phyloP scores from a whole-genome alignment of 2,888 invertebrate genomes.

The Himalopsyche kuldschensis region DNA sequence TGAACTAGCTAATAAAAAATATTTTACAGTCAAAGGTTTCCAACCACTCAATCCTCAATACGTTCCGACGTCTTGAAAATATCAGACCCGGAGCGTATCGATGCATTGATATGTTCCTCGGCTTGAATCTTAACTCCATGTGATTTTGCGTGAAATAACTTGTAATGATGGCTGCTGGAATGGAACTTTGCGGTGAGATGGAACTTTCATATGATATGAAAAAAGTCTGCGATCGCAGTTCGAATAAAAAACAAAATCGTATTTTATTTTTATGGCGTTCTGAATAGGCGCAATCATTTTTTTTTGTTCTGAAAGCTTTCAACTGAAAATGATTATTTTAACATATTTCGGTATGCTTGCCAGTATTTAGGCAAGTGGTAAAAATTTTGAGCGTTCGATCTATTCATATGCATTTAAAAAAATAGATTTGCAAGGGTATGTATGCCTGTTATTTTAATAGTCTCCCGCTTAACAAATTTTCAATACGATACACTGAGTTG shows the following conservation, averaged over 20 bases:
- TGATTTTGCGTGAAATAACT: constrained; percentile 1
- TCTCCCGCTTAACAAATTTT: too few relatives aligned
- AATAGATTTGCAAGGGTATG: too few relatives aligned
- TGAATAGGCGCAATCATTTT: neutral
- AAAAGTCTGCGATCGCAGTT: neutral
- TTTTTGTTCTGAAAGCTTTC: neutral
- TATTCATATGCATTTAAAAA: too few relatives aligned
- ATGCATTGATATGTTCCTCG: neutral
- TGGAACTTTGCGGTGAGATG: neutral
- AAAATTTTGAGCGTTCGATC: too few relatives aligned
- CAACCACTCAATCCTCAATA: neutral
- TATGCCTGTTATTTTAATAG: too few relatives aligned
- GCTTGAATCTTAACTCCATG: neutral
- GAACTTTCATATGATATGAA: neutral
- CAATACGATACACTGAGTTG: too few relatives aligned
- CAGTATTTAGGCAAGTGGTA: too few relatives aligned
- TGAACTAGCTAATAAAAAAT: too few relatives aligned
- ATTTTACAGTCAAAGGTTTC: too few relatives aligned
- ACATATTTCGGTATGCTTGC: too few relatives aligned
- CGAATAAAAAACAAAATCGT: neutral
- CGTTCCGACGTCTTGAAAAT: neutral
- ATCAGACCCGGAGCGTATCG: neutral
- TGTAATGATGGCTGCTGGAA: neutral
- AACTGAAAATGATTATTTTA: too few relatives aligned
- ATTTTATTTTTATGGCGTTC: neutral